These are phyloP conservation scores for Acanthococcus lagerstroemiae DNA, from an alignment of 2,888 invertebrate species.

Conservation along the genomic window DNA sequence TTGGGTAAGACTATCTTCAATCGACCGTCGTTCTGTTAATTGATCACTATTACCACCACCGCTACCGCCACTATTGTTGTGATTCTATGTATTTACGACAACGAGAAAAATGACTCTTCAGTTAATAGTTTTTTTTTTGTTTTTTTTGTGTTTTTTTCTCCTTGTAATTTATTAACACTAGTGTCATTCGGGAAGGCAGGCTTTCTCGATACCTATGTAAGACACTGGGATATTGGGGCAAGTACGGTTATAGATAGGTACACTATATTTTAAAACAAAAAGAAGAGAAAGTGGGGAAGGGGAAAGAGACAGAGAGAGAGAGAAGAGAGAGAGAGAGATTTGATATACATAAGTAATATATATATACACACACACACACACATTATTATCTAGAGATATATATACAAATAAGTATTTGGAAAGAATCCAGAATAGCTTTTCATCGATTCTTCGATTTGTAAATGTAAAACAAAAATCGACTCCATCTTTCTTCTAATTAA, in stretches of 20 bases:
- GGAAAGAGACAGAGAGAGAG: background rate
- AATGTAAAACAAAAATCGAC: background rate
- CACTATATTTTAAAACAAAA: background rate
- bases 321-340: background rate
- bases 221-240: constrained; percentile 28
- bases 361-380: too few species aligned
- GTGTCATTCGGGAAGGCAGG: too few species aligned
- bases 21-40: too few species aligned
- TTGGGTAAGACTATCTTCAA: too few species aligned
- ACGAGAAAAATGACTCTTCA: background rate
- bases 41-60: too few species aligned
- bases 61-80: too few species aligned
- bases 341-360: too few species aligned
- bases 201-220: constrained; percentile 11
- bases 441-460: constrained; percentile 18
- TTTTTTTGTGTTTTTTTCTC: background rate
- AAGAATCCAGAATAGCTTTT: constrained; percentile 25
- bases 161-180: constrained; percentile 19
- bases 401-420: constrained; percentile 15
- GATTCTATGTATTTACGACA: too few species aligned
- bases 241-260: too few species aligned
- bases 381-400: too few species aligned
- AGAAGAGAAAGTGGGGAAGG: background rate
- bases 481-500: constrained; percentile 8
- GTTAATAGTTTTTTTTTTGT: background rate